Evolutionary conservation across 1,140 invertebrate genomes (phyloP), one percentile per base, ranked within the genome.

Genomic region (Pantala flavescens): DNA sequence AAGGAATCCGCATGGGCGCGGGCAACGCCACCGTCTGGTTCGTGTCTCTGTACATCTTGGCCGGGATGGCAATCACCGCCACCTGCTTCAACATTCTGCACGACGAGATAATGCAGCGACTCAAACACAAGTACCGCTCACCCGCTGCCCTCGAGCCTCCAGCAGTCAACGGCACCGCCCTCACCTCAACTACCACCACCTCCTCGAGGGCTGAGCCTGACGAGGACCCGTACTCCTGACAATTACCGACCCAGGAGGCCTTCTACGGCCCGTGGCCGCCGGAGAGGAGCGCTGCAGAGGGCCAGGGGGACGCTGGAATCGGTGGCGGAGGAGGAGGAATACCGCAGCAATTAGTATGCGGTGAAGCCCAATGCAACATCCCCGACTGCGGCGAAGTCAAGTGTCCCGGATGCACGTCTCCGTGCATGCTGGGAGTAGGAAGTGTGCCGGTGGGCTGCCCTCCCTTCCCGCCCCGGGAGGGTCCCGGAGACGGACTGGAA

Each of bases 1-100:
- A 36, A 36, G 28, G 28, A 36, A 75, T 63, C 28, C 74, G 72
- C 75, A 74, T 71, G 70, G 72, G 72, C 21, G 71, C 72, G 16
- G 72, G 86, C 42, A 87, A 88, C 77, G 85, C 85, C 21, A 91
- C 90, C 0, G 86, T 93, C 70, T 94, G 93, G 93, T 94, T 95
- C 82, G 96, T 94, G 82, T 96, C 96, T 70, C 88, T 97, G 77
- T 99, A 98, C 83, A 93, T 99, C 75, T 91, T 98, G 83, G 91
- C 94, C 36, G 97, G 97, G 0, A 91, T 99, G 86, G 94, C 96
- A 0, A 83, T 99, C 43, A 95, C 97, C n/a, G 95, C 96, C 36
- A 98, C 98, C 95, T 98, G 95, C 78, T 98, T 98, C 84, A 97
- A 97, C 81, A 91, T 99, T 43, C 90, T 98, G 74, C 96, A 99